Evolutionary conservation across 2,797 vertebrate genomes (phyloP), one percentile per base, ranked within the genome.

Genomic region (Falco rusticolus): DNA sequence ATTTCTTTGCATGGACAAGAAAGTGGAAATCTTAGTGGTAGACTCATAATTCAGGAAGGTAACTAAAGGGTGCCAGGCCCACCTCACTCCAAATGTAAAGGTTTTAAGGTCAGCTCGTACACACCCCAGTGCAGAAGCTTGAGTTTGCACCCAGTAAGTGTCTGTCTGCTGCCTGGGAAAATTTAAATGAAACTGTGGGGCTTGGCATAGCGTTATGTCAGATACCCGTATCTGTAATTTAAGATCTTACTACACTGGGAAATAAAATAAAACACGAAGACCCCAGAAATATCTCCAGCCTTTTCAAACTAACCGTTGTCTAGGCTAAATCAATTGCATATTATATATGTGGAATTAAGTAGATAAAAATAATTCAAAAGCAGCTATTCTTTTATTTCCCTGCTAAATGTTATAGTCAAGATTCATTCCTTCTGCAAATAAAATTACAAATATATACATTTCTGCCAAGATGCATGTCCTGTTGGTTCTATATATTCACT

Each of bases 121-220:
- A 54, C 7, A 63, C 9, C 19, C 34, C 45, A 41, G 16, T 54
- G 4, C 16, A 84, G 70, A 93, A 93, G 31, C 13, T 70, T 47
- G 41, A 74, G 77, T 70, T 54, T 89, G 39, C n/a, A 63, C 21
- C 5, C 8, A 83, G 26, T 56, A 74, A 37, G 68, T 77, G 53
- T 63, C 91, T 56, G 50, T 85, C 54, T 83, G 83, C 87, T 93
- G 70, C 86, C 70, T 76, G 69, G 31, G 66, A 80, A 94, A 91
- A 88, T 82, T 37, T 41, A 79, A 82, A 64, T n/a, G 29, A 43
- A 37, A 47, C 16, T 48, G 74, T 87, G 47, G 57, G 69, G 39
- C 76, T 95, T 91, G 65, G 41, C 54, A 59, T 77, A 75, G 54
- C 43, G 18, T 74, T 17, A 70, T 85, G 33, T 83, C 84, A 89